Evolutionary conservation across 2,888 invertebrate genomes (phyloP).

Genomic region (Tenthredo mesomela): DNA sequence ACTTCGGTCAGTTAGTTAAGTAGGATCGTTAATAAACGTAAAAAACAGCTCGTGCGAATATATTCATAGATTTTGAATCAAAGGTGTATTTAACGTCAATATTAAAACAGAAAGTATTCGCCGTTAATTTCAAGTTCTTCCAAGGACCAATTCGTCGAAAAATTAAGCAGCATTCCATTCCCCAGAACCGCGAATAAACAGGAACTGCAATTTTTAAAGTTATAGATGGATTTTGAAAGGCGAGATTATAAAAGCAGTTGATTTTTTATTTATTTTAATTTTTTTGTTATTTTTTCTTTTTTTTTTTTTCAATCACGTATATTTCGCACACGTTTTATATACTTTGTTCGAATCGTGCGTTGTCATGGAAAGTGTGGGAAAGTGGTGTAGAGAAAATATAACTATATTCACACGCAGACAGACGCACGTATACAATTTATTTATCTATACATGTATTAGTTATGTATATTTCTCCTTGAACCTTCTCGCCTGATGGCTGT

Average conservation of each 20-base stretch:
- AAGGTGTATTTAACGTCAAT: not conserved
- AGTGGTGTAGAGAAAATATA: constrained; percentile 74
- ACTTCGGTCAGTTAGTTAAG: constrained; percentile 26
- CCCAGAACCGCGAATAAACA: not conserved
- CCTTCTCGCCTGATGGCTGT: constrained; percentile 37
- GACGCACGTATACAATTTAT: constrained; percentile 55
- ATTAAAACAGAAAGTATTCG: constrained; percentile 1
- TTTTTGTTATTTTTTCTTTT: not conserved
- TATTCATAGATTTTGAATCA: not conserved
- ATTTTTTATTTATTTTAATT: not conserved
- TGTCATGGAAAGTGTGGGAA: constrained; percentile 76
- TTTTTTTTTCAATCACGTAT: not conserved
- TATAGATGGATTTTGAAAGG: not conserved
- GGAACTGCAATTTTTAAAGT: not conserved
- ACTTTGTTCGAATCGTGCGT: constrained; percentile 27
- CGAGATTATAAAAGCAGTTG: not conserved
- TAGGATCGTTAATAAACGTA: constrained; percentile 14
- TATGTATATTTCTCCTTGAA: constrained; percentile 52
- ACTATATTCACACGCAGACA: constrained; percentile 54
- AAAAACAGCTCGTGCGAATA: not conserved
- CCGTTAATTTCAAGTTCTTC: not conserved
- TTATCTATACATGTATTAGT: constrained; percentile 54
- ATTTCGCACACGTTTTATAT: constrained; percentile 36
- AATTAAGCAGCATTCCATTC: not conserved
- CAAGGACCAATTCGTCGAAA: not conserved